Percentiles rank a stretch among this genome's conserved stretches.
These are phyloP conservation scores for Heptranchias perlo DNA, from an alignment of 2,113 vertebrate genomes.

Conservation along the genomic window DNA sequence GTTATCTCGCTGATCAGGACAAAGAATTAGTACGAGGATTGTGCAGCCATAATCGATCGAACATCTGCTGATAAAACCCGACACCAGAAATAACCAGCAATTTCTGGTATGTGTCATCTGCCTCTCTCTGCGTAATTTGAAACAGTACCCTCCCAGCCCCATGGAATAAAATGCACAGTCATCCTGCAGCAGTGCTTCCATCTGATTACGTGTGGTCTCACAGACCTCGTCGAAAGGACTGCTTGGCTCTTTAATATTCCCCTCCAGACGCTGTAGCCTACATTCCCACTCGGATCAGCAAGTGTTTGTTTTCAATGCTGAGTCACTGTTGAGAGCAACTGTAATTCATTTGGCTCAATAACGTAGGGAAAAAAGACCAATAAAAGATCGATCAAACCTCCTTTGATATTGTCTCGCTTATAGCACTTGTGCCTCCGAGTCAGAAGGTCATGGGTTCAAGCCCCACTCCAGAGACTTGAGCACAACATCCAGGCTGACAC, in stretches of 20 bases:
- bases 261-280: not conserved
- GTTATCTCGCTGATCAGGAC: not conserved
- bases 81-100: not conserved
- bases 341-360: too few species aligned
- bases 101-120: not conserved
- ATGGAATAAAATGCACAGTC: not conserved
- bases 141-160: not conserved
- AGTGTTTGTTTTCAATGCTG: not conserved
- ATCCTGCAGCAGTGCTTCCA: not conserved
- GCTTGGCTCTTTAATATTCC: not conserved
- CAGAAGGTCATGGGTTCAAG: not conserved
- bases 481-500: too few species aligned
- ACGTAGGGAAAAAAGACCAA: not conserved
- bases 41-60: not conserved
- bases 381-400: not conserved
- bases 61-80: not conserved
- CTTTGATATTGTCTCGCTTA: not conserved
- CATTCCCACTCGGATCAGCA: not conserved
- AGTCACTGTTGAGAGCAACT: not conserved
- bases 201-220: too few species aligned
- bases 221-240: not conserved
- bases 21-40: not conserved
- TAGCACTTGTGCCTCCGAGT: not conserved
- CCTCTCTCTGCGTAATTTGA: not conserved
- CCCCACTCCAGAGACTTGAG: not conserved